Evolutionary conservation across 2,113 vertebrate genomes (phyloP), one percentile per base, ranked within the genome.

Genomic region (Poecile atricapillus): DNA sequence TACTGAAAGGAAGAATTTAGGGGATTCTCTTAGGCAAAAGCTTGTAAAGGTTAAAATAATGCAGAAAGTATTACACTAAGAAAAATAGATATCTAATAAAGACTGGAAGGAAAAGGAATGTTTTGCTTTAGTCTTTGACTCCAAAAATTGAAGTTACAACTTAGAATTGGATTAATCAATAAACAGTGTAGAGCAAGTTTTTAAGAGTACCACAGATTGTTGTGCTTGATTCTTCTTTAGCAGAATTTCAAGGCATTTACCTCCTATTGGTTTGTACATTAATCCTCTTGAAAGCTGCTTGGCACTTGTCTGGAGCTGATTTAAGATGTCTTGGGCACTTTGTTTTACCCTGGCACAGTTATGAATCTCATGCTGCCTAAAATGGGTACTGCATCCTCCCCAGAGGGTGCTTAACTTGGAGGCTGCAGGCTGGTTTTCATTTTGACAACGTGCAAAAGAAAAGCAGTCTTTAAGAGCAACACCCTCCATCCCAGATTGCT

Each of bases 201-300:
- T 95, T 74, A 83, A 88, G 64, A 28, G 64, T 68, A 74, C 24
- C 67, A 81, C 33, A 33, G 69, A 60, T n/a, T 68, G 52, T 71
- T 69, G 25, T 59, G 39, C 71, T 89, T 74, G 30, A 59, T 81
- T 89, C 81, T 86, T 73, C 63, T 81, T 73, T 75, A 77, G 68
- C 39, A 81, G 86, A 85, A 85, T 85, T 91, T 95, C 53, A 90
- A 73, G 59, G 71, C 83, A 86, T 90, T 87, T 89, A 82, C 93
- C 94, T 93, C 92, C 95, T 78, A 79, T 97, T 87, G 86, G 81
- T 91, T 95, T 90, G 64, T 50, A 87, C 92, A 96, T 97, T 95
- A 97, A 96, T 91, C 74, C 79, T 94, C 90, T 95, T 91, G 94
- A 97, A 96, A 95, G 92, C 74, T 91, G 53, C 67, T 79, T 90